These are phyloP conservation scores for Dendropsophus ebraccatus DNA, from an alignment of 2,113 vertebrate genomes.

Conservation along the genomic window DNA sequence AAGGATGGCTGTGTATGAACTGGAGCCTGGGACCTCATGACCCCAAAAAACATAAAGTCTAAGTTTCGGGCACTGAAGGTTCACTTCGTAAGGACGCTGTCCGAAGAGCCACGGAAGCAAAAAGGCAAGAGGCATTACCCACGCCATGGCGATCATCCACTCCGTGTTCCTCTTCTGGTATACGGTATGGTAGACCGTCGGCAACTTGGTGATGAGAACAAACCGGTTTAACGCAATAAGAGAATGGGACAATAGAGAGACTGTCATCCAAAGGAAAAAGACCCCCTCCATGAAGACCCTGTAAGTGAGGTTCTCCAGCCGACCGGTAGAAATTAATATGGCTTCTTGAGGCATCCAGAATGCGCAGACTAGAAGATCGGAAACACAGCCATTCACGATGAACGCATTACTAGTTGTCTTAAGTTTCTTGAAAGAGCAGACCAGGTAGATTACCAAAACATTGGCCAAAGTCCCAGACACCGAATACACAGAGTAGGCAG, in stretches of 20 bases:
- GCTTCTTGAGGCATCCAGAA: constrained; percentile 89
- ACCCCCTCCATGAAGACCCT: constrained; percentile 77
- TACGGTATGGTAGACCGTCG: constrained; percentile 82
- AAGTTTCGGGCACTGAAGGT: constrained; percentile 56
- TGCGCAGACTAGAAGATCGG: constrained; percentile 84
- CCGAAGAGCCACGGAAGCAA: constrained; percentile 76
- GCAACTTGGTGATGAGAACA: constrained; percentile 84
- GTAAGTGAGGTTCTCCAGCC: constrained; percentile 65
- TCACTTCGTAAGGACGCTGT: constrained; percentile 39
- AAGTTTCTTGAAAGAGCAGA: constrained; percentile 85
- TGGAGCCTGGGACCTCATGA: constrained; percentile 48
- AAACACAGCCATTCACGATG: constrained; percentile 85
- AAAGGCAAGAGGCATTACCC: constrained; percentile 78
- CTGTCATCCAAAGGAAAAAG: constrained; percentile 81
- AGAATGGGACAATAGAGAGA: constrained; percentile 83
- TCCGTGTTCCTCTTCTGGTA: constrained; percentile 81
- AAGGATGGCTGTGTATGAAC: constrained; percentile 74
- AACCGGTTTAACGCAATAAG: constrained; percentile 88
- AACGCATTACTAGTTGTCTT: constrained; percentile 87
- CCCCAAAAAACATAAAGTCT: constrained; percentile 53
- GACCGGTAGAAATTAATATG: constrained; percentile 72
- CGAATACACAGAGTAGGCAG: constrained; percentile 79
- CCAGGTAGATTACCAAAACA: constrained; percentile 84
- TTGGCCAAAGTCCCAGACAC: constrained; percentile 83
- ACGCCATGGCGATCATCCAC: constrained; percentile 81